Evolutionary conservation across 2,888 invertebrate species (phyloP).

Genomic region (Cheilosia impressa): DNA sequence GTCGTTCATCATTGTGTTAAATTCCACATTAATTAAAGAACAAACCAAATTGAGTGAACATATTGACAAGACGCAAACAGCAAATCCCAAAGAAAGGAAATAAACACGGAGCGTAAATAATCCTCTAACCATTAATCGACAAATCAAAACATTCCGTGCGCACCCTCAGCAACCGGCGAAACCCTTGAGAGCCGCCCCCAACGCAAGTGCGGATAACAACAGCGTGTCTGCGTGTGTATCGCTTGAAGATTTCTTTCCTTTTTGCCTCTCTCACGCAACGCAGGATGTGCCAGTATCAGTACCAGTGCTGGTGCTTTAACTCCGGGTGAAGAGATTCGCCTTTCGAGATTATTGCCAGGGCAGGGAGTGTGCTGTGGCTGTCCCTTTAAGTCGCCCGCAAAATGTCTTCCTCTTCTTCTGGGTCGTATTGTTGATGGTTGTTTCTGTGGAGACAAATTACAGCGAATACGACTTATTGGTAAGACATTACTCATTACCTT

Average conservation of each 20-base stretch:
- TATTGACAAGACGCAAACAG: conserved; percentile 64
- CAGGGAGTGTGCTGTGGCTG: conserved; percentile 10
- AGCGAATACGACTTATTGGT: conserved; percentile 56
- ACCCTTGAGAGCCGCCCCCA: not conserved
- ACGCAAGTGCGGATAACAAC: not conserved
- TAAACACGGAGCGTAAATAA: conserved; percentile 59
- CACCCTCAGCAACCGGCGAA: not conserved
- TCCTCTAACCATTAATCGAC: conserved; percentile 64
- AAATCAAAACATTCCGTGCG: conserved; percentile 61
- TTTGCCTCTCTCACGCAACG: conserved; percentile 1
- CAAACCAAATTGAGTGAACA: conserved; percentile 62
- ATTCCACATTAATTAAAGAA: conserved; percentile 62
- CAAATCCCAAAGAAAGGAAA: conserved; percentile 45
- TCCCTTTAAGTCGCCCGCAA: conserved; percentile 41
- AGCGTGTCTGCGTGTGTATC: not conserved
- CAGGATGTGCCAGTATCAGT: not conserved
- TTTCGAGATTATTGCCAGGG: conserved; percentile 40
- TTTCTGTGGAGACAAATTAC: conserved; percentile 54
- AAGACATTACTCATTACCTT: conserved; percentile 58
- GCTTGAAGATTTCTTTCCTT: conserved; percentile 4
- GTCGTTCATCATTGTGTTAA: conserved; percentile 50
- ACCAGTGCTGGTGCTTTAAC: not conserved
- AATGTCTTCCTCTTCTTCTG: conserved; percentile 30
- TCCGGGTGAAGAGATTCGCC: conserved; percentile 27
- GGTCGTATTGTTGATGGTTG: conserved; percentile 50